Percentiles rank a stretch among this genome's conserved stretches.
Conservation (phyloP, 2,888 invertebrate genomes). For the Drosophila formosana region DNA sequence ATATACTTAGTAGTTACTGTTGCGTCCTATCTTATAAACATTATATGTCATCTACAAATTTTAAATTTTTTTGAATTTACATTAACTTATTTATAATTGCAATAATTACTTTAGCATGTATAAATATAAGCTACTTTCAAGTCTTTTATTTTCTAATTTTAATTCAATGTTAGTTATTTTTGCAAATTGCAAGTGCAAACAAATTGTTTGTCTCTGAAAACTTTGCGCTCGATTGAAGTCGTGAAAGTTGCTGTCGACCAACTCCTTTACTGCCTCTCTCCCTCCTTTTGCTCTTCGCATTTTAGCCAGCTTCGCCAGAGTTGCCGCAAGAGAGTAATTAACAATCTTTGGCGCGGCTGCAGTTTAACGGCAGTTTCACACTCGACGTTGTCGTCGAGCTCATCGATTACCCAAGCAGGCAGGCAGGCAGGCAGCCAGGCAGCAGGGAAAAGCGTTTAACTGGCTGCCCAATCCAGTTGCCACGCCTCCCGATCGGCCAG, state of each 20-base stretch:
- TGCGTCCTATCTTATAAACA: too few relatives aligned
- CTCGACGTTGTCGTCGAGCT: conserved; percentile 25
- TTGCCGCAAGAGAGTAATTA: conserved; percentile 53
- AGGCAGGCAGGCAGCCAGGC: background rate
- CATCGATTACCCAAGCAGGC: conserved; percentile 53
- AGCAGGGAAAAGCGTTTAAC: conserved; percentile 4
- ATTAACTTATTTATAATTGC: too few relatives aligned
- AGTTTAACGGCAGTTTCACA: conserved; percentile 63
- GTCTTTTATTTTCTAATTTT: too few relatives aligned
- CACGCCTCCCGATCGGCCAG: too few relatives aligned
- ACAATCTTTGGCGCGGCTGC: conserved; percentile 59
- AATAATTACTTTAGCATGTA: too few relatives aligned
- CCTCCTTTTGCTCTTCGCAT: background rate
- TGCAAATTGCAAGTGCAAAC: too few relatives aligned
- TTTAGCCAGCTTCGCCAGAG: background rate
- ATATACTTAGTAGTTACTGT: too few relatives aligned
- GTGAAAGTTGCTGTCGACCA: conserved; percentile 21
- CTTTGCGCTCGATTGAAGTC: background rate
- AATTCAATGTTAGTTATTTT: too few relatives aligned
- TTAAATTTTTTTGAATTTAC: too few relatives aligned
- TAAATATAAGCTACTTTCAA: too few relatives aligned
- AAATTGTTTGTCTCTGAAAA: too few relatives aligned
- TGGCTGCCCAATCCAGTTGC: conserved; percentile 6
- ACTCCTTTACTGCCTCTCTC: background rate
- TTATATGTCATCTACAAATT: too few relatives aligned